Base-by-base conservation (phyloP, 2,888 invertebrate genomes). In the Drosophila borealis region DNA sequence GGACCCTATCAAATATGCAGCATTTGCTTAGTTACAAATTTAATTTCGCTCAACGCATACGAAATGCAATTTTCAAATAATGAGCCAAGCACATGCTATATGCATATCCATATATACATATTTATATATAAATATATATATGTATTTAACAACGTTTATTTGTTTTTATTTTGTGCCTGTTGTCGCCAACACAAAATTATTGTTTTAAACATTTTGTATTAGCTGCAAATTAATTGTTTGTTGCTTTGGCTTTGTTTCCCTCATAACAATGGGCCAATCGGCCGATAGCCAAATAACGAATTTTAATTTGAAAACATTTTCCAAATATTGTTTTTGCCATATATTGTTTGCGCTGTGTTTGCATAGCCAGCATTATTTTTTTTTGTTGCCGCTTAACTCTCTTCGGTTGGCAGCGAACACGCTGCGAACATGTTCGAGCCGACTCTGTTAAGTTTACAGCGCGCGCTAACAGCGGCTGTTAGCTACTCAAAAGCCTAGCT, bases 11-110 rank as follows among this genome's bases (percentile, higher is more conserved):
- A 87, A 84, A 84, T 87, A 84, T 84, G 73, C 82, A 84, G 70
- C 82, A 87, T 84, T 84, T 87, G 78, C 88, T 80, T 67, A 84
- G 81, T 68, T 78, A 78, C 82, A 76, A 84, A 86, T 87, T 82
- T 86, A 75, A 82, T 83, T 82, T 82, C 53, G 29, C 29, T 45
- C 46, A 42, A 68, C 61, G 63, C 63, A 65, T 77, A 62, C 41
- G 11, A 70, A 75, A 70, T 76, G 65, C 67, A 56, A 71, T 79
- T 77, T 81, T 61, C 54, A 53, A 57, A 73, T 73, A 73, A 77
- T 63, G 53, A 57, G 66, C 13, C 25, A 46, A 17, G 39, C n/a
- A 17, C 41, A 53, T 29, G 29, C 51, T 21, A 55, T 19, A n/a
- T 21, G 21, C 39, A 46, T 14, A 34, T n/a, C 11, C 8, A 34